These are phyloP conservation scores for Tapera naevia DNA, from an alignment of 2,797 vertebrate species.

Conservation along the genomic window DNA sequence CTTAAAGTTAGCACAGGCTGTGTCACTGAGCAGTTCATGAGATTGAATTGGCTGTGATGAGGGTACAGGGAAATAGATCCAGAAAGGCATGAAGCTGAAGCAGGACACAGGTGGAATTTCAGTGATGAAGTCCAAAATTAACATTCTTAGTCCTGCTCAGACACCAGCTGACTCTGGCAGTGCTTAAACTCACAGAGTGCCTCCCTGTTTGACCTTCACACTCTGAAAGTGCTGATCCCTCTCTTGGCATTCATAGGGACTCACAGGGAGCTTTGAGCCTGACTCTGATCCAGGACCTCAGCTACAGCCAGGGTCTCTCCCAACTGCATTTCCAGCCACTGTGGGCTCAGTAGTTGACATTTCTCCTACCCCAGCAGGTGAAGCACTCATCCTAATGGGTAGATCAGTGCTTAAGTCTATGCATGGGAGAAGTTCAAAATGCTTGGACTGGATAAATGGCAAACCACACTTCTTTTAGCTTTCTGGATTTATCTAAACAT, in stretches of 20 bases:
- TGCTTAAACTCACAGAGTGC: neutral
- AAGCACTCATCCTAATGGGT: neutral
- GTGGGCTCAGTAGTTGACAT: neutral
- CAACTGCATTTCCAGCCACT: neutral
- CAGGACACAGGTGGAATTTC: neutral
- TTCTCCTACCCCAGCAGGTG: neutral
- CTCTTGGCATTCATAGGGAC: neutral
- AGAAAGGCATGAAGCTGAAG: neutral
- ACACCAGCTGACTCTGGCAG: neutral
- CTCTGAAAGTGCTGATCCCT: neutral
- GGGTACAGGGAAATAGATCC: neutral
- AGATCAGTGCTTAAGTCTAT: neutral
- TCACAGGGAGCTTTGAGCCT: neutral
- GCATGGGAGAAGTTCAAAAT: neutral
- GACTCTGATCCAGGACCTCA: neutral
- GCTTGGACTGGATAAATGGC: neutral
- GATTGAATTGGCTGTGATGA: constrained; percentile 3
- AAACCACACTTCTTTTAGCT: neutral
- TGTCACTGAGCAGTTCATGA: constrained; percentile 29
- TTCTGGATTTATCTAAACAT: neutral
- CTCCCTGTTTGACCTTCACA: neutral
- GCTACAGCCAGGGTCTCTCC: neutral
- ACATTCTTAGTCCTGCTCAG: neutral
- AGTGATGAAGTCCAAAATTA: neutral
- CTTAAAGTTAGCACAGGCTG: neutral